phyloP scores from a whole-genome alignment of 92 coral and sea anemone species.

The Phenganax marumi region DNA sequence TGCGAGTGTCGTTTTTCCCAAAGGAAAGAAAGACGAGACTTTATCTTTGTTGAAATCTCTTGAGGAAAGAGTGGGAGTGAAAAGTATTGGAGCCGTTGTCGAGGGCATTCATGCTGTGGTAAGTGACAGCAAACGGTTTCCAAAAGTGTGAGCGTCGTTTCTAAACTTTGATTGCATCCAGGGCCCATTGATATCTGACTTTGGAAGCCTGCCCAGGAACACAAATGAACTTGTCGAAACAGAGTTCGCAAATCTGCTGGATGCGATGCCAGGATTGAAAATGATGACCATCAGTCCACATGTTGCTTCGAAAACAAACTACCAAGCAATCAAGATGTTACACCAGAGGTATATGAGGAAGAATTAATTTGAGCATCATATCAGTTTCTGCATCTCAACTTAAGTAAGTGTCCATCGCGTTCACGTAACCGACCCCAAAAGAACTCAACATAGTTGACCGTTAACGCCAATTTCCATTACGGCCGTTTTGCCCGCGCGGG shows the following conservation, averaged over 20 bases:
- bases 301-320: constrained; percentile 30
- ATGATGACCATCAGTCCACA: constrained; percentile 63
- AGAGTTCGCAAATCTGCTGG: constrained; percentile 48
- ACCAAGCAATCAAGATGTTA: constrained; percentile 39
- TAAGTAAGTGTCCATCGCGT: too few relatives aligned
- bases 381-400: too few relatives aligned
- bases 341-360: constrained; percentile 44
- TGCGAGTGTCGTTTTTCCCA: constrained; percentile 51
- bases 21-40: constrained; percentile 34
- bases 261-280: constrained; percentile 42
- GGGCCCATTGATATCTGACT: constrained; percentile 59
- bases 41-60: constrained; percentile 26
- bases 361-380: neutral
- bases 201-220: constrained; percentile 52
- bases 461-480: too few relatives aligned
- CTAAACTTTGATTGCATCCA: neutral
- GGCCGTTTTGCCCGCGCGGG: too few relatives aligned
- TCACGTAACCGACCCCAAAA: too few relatives aligned
- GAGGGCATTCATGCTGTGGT: constrained; percentile 63
- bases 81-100: constrained; percentile 54
- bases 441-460: neutral
- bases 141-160: neutral
- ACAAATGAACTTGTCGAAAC: constrained; percentile 31
- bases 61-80: constrained; percentile 39
- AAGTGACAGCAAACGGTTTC: neutral